Base-by-base conservation (phyloP, 2,888 invertebrate species). In the Trisateles emortualis region DNA sequence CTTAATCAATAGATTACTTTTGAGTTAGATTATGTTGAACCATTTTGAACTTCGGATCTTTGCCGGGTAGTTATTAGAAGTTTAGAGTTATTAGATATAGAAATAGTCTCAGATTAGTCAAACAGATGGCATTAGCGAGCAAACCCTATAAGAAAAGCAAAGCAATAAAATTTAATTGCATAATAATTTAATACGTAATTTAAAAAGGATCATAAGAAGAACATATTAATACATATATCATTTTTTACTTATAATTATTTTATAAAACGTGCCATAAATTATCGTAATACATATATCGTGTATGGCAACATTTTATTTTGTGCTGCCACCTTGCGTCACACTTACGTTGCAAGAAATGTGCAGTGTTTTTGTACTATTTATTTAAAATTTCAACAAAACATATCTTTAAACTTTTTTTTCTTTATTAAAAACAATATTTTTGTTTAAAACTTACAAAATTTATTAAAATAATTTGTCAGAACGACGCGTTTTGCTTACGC, bases 321-420 rank as follows among this genome's bases (percentile, higher is more conserved):
- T 64, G 60, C 64, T 66, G 71, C 70, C 70, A 64, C 54, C 71
- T 71, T n/a, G 57, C 30, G 64, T n/a, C 33, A 2, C 0, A 16
- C 10, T n/a, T 40, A 32, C 11, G 0, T 47, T 52, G 49, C 14
- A 16, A 0, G 2, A n/a, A 46, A 46, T 48, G 6, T 5, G 2
- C 2, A 1, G 0, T 4, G 13, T 53, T 64, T 55, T 8, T 14
- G 11, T 53, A 50, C 52, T 52, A 43, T 52, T 52, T 36, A 4
- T 3, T 6, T 0, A 3, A 38, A 8, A 3, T 26, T 26, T 26
- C 4, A 8, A 6, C 8, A 26, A 26, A 17, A 17, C 33, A 8
- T 22, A 19, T 17, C 14, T 2, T 43, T 13, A 8, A 33, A 0
- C 19, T 13, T 0, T 3, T 5, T 10, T 0, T 3, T 5, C 10